Base-by-base conservation (phyloP, 2,797 vertebrate species). In the Anguilla obscura region DNA sequence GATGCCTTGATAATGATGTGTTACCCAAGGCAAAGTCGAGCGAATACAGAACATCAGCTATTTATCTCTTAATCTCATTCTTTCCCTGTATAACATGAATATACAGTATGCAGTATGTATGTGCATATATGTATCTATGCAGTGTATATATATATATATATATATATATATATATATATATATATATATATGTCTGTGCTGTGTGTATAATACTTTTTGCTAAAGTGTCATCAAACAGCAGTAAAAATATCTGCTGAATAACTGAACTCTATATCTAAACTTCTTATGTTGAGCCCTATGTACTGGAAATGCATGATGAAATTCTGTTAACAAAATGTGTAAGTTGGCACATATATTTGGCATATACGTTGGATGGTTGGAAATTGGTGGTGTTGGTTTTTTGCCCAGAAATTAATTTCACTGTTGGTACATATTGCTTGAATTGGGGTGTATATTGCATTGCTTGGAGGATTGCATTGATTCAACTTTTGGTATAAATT, bases 41-140 rank as follows among this genome's bases (percentile, higher is more conserved):
- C 33, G 27, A 33, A 2, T 3, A 74, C 14, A 18, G 10, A 74
- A 33, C 69, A 74, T 33, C 30, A 30, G 7, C 69, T 74, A 66
- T 74, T 66, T 86, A 66, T 74, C 63, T 74, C 60, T 71, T 9
- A 48, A 33, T 66, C 85, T 36, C 85, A 63, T 45, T 86, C 58
- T 86, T 30, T 86, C n/a, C 56, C 48, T 24, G n/a, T 33, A 84
- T 16, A 48, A 48, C 71, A 7, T 74, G 27, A 9, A 21, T 52
- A 27, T 69, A 10, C 10, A 52, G 45, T 63, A 54, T 54, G 85
- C 10, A 52, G 45, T 63, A 54, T 54, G 85, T 71, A 30, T 86
- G 36, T 24, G 74, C 80, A 24, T 71, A 14, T 71, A 58, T 33
- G 10, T 30, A 50, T 84, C n/a, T 52, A 1, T 54, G 52, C 87